Base-by-base conservation (phyloP, 2,113 vertebrate genomes). In the Cynoglossus semilaevis region DNA sequence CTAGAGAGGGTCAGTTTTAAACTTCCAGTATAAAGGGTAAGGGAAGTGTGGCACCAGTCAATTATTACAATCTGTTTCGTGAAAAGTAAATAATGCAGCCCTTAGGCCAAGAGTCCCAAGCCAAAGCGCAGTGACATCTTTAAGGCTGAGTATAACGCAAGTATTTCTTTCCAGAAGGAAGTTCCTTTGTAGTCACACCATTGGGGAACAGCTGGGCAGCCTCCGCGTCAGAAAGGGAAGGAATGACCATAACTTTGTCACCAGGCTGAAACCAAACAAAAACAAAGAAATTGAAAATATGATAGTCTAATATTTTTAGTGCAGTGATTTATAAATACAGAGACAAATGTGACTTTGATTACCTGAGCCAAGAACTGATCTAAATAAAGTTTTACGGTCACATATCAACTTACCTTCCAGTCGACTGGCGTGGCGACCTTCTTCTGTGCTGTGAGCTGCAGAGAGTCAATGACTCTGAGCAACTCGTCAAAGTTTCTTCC, bases 401-500 rank as follows among this genome's bases (percentile, higher is more conserved):
- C 22, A 29, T 6, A 49, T 3, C 4, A 11, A 4, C 8, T 0
- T 91, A 98, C 96, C 94, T 97, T 96, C 97, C 97, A 99, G 75
- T 98, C 91, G 7, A 97, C 97, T 0, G 97, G 97, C 1, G 97
- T 99, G 54, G 97, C 97, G 0, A 98, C 96, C 54, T 91, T 93
- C 84, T 97, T 95, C 66, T 90, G 88, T 0, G 94, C 94, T 0
- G 97, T 99, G 76, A 99, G 89, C 90, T 98, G 96, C 69, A 99
- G 90, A 5, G 97, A 99, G 79, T 94, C 94, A 12, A 98, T 88
- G 1, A 91, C 97, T 56, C 97, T 81, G 55, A 99, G 91, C 62
- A 99, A 87, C 88, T 99, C 96, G 49, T 94, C 91, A 9, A 99
- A 99, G 87, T 98, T 99, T 74, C 97, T 94, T 22, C 97, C 97